These are phyloP conservation scores for Acipenser ruthenus DNA, from an alignment of 2,797 vertebrate genomes.

Conservation along the genomic window DNA sequence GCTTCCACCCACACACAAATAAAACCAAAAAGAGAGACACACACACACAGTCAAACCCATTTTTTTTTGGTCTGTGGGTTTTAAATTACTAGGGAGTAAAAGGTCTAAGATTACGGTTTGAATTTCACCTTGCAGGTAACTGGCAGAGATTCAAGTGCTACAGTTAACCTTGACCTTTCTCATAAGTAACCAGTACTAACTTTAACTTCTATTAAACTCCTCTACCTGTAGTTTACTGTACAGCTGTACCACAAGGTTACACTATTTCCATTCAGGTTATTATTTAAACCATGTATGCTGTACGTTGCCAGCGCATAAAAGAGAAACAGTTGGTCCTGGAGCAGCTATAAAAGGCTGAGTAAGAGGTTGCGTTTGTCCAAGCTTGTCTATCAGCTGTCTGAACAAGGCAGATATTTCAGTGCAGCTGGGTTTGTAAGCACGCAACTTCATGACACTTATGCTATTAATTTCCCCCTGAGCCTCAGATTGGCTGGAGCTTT, in stretches of 20 bases:
- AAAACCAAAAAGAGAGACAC: too few species aligned
- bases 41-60: too few species aligned
- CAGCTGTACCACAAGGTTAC: constrained; percentile 9
- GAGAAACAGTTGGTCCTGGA: constrained; percentile 34
- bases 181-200: too few species aligned
- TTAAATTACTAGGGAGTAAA: too few species aligned
- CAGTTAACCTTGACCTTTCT: too few species aligned
- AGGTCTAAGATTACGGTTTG: too few species aligned
- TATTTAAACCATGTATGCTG: constrained; percentile 34
- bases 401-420: constrained; percentile 26
- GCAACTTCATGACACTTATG: constrained; percentile 8
- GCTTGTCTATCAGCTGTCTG: constrained; percentile 30
- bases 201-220: too few species aligned
- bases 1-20: too few species aligned
- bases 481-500: constrained; percentile 23
- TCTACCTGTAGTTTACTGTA: too few species aligned
- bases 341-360: constrained; percentile 26
- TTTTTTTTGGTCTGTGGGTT: too few species aligned
- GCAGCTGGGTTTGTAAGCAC: constrained; percentile 14
- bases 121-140: too few species aligned
- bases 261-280: constrained; percentile 43
- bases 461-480: constrained; percentile 20
- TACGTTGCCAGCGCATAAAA: constrained; percentile 23
- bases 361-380: constrained; percentile 27
- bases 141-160: too few species aligned